Base-by-base conservation (phyloP, 2,888 invertebrate genomes). In the Netelia melanura region DNA sequence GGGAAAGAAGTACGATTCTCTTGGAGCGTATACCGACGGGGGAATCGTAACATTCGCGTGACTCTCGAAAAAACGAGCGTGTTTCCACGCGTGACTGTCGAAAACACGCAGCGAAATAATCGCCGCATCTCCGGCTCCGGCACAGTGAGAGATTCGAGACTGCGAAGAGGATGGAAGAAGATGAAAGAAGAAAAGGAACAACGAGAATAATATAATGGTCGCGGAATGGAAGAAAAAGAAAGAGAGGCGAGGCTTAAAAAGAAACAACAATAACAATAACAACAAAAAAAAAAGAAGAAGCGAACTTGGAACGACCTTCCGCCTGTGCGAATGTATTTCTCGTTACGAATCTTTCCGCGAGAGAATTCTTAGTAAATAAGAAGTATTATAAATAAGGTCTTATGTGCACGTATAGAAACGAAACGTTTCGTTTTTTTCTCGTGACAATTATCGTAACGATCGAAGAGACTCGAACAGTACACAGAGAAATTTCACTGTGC, bases 301-400 rank as follows among this genome's bases (percentile, higher is more conserved):
- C 11, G 68, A 75, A 38, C 75, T 81, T 81, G 61, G 70, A 61
- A 62, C 67, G 68, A 71, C 81, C 81, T 82, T 82, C 48, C 54
- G 64, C 52, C 52, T 72, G 21, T 21, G 52, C 61, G 25, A 5
- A 74, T 62, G 58, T 64, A 64, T 72, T 58, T 38, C 61, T 38
- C 68, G 14, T 14, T 62, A 65, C 10, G 17, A 78, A 67, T 72
- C 38, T 48, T 44, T 64, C 61, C 43, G 14, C 54, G n/a, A 65
- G 64, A 44, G 58, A 56, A 38, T 82, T 65, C 71, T 65, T 44
- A 21, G 38, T 21, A 81, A 76, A 38, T 38, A 38, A 5, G 44
- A 52, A 30, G 44, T 25, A 61, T 58, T 58, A 21, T 58, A 58
- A 58, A 58, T 58, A 58, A 38, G 9, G 0, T 58, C 58, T 23